Evolutionary conservation across 2,888 invertebrate genomes (phyloP), one percentile per base, ranked within the genome.

Genomic region (Agrilus biguttatus): DNA sequence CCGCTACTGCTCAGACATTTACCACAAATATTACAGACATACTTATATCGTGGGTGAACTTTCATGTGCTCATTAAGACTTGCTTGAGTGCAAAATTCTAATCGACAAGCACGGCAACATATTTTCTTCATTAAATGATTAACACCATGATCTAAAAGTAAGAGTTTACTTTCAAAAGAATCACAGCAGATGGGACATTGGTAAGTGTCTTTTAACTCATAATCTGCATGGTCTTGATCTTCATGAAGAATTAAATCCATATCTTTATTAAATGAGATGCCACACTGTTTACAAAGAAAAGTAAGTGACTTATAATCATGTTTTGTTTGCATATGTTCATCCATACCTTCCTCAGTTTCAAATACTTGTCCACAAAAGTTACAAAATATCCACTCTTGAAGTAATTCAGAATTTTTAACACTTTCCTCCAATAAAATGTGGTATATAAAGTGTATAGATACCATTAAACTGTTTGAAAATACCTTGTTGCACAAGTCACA

Each of bases 141-240:
- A 14, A 51, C 41, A 8, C 53, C 46, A 49, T 56, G 56, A 14
- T 44, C 43, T 38, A 49, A 44, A 38, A 56, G 46, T 36, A 42
- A 46, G 10, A 46, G 35, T 46, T 50, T 51, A 21, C 51, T 44
- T 6, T 47, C 39, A 43, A 57, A 59, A 10, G 47, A 48, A 43
- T 49, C 48, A 38, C 49, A 48, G 49, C 59, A 59, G 35, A 51
- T 51, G 36, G 54, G 55, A 50, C 59, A 59, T 39, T 40, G 47
- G 35, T 49, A 53, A 39, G 41, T 45, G 36, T 45, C 45, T 14
- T 47, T 44, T 40, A 52, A 47, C 13, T 47, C 47, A 39, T 52
- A 51, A 5, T 51, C 48, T 35, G 33, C 33, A 37, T 43, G 17
- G 33, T 37, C 13, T 14, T 42, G 14, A 19, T 42, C 38, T 34